Conservation (phyloP, 1,140 invertebrate species). For the Pseudomyrmex cubaensis region DNA sequence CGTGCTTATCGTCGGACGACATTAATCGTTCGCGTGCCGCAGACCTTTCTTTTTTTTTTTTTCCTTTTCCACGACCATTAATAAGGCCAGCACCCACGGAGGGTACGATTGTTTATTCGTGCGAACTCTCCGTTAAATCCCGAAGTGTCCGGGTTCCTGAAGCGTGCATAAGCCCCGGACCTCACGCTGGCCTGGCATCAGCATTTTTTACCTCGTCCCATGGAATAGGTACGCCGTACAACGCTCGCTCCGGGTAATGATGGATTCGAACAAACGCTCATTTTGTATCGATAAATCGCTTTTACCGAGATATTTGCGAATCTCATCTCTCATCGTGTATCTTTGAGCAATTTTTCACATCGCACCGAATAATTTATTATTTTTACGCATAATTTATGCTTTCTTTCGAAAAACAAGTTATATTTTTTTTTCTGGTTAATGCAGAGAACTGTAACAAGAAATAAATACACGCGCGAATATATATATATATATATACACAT, state of each 20-base stretch:
- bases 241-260: conserved; percentile 68
- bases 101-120: conserved; percentile 71
- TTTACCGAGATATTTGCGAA: background rate
- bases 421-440: no score
- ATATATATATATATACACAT: background rate
- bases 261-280: conserved; percentile 71
- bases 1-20: conserved; percentile 48
- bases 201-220: conserved; percentile 74
- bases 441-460: no score
- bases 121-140: conserved; percentile 61
- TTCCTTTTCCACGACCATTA: conserved; percentile 45
- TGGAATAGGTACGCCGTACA: conserved; percentile 74
- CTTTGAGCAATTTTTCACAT: no score
- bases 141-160: conserved; percentile 75
- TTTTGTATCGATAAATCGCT: conserved; percentile 43
- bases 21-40: conserved; percentile 55
- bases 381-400: no score
- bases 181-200: conserved; percentile 78
- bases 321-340: background rate
- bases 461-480: no score
- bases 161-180: conserved; percentile 75
- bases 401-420: no score
- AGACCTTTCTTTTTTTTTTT: background rate
- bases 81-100: conserved; percentile 47
- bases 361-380: no score